phyloP scores from a whole-genome alignment of 2,888 invertebrate species.

The Tiliacea aurago region DNA sequence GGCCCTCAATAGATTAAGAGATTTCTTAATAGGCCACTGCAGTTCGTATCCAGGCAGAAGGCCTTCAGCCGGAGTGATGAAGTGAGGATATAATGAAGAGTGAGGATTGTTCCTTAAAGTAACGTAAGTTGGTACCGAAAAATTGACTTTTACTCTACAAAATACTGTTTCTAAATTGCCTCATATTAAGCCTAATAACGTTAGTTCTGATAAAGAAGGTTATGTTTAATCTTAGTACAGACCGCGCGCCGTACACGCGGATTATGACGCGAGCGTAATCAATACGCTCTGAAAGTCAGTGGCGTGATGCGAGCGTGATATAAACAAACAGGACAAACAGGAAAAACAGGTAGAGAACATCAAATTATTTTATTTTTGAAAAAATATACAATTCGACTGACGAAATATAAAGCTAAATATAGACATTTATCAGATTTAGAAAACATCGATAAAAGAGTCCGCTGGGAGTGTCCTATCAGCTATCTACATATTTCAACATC shows the following conservation, averaged over 20 bases:
- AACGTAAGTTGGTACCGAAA: background rate
- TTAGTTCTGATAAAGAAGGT: background rate
- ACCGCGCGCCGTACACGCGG: background rate
- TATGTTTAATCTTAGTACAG: constrained; percentile 8
- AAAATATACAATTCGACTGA: constrained; percentile 7
- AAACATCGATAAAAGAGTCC: constrained; percentile 26
- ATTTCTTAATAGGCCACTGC: background rate
- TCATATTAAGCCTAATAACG: background rate
- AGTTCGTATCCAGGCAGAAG: background rate
- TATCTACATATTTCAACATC: constrained; percentile 4
- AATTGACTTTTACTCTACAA: background rate
- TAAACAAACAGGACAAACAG: no score
- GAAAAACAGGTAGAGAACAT: background rate
- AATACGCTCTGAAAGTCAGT: background rate
- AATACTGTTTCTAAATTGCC: background rate
- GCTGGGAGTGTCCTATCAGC: background rate
- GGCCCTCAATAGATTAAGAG: background rate
- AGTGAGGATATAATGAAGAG: no score
- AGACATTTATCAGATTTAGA: constrained; percentile 40
- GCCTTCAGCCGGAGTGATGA: background rate
- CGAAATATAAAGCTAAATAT: constrained; percentile 28
- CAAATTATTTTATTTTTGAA: constrained; percentile 40
- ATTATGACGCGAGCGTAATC: constrained; percentile 17
- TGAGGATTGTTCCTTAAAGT: background rate
- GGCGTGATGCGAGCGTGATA: constrained; percentile 28